phyloP scores from a whole-genome alignment of 2,797 vertebrate species.

The Artibeus jamaicensis region DNA sequence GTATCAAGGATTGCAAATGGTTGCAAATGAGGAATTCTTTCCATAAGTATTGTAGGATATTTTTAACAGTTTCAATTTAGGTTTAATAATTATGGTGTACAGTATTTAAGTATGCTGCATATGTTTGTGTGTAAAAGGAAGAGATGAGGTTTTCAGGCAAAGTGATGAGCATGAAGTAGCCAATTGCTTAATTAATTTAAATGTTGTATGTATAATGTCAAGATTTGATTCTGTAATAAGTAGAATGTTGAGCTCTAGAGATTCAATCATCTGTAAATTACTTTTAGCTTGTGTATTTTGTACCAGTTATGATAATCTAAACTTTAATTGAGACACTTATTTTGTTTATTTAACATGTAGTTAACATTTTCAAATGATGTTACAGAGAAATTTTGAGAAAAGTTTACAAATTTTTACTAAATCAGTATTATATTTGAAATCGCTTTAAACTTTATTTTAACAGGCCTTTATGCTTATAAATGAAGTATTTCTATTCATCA shows the following conservation, averaged over 20 bases:
- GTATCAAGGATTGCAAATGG: neutral
- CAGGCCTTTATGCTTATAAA: neutral
- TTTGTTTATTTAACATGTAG: neutral
- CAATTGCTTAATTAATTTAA: neutral
- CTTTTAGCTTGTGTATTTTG: neutral
- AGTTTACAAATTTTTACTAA: neutral
- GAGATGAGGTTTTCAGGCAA: neutral
- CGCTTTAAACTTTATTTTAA: neutral
- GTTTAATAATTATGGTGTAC: fast-evolving
- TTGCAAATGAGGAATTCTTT: neutral
- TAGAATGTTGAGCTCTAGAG: neutral
- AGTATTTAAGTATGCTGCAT: neutral
- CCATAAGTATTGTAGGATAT: neutral
- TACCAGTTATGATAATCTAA: neutral
- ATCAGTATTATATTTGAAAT: neutral
- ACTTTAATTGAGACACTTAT: neutral
- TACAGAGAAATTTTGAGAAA: neutral
- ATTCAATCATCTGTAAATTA: neutral
- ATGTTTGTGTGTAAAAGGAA: neutral
- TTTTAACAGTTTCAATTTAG: neutral
- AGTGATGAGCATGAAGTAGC: neutral
- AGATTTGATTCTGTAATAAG: neutral
- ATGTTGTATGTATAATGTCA: neutral
- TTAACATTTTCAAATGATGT: neutral
- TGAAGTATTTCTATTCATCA: neutral